Percentiles rank a stretch among this genome's conserved stretches.
phyloP scores from a whole-genome alignment of 2,888 invertebrate genomes.

The Torymus tubicola region DNA sequence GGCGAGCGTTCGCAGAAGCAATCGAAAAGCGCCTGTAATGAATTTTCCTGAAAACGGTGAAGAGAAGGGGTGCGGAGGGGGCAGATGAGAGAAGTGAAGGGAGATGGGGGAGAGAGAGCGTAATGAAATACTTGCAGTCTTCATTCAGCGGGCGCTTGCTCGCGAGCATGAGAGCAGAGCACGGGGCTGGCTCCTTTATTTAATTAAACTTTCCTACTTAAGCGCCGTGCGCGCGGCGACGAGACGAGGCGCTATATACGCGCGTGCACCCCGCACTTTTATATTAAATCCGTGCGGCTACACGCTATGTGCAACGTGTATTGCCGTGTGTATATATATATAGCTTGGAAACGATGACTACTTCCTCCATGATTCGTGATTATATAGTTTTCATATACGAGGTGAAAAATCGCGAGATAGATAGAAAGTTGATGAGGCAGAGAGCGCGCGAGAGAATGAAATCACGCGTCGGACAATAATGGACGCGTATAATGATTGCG shows the following conservation, averaged over 20 bases:
- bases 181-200: constrained; percentile 37
- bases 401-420: not conserved
- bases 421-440: not conserved
- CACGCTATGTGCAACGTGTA: not conserved
- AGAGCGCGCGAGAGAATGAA: not conserved
- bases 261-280: not conserved
- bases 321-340: too few species aligned
- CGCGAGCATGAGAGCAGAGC: too few species aligned
- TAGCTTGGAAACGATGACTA: too few species aligned
- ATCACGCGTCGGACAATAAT: constrained; percentile 46
- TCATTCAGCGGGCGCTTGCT: not conserved
- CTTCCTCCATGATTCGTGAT: not conserved
- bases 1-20: not conserved
- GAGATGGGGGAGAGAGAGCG: too few species aligned
- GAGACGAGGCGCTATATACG: too few species aligned
- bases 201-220: constrained; percentile 50
- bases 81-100: too few species aligned
- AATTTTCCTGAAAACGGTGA: constrained; percentile 48
- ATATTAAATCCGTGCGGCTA: constrained; percentile 13
- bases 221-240: too few species aligned
- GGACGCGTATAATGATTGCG: constrained; percentile 66
- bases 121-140: constrained; percentile 49
- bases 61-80: too few species aligned
- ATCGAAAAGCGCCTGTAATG: constrained; percentile 49
- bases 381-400: not conserved